A percentile compares a stretch with the other conserved stretches of the same genome.
phyloP scores from a whole-genome alignment of 2,888 invertebrate genomes.

The Dyspetes luteomarginatus region DNA sequence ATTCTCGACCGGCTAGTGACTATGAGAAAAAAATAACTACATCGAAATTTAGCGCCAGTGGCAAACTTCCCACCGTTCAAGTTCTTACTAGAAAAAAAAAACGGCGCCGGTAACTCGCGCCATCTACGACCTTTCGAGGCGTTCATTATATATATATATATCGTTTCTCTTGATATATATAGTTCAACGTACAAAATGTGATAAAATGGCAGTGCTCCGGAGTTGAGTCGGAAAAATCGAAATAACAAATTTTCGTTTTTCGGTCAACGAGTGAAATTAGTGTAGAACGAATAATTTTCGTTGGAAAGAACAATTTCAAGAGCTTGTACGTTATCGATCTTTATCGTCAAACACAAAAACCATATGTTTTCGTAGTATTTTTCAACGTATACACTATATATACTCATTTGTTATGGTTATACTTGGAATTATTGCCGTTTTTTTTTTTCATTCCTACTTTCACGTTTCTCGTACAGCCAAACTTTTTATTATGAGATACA shows the following conservation, averaged over 20 bases:
- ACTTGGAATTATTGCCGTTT: conserved; percentile 41
- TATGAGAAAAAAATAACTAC: too few species aligned
- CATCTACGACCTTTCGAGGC: conserved; percentile 29
- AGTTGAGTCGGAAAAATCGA: conserved; percentile 35
- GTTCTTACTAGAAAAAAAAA: not conserved
- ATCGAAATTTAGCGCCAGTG: too few species aligned
- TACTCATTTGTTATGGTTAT: conserved; percentile 54
- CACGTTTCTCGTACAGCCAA: conserved; percentile 38
- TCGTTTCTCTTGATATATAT: conserved; percentile 50
- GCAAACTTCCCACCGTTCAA: not conserved
- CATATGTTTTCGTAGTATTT: conserved; percentile 30
- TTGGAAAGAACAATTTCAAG: too few species aligned
- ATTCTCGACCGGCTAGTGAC: too few species aligned
- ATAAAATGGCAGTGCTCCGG: conserved; percentile 54
- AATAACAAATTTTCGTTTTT: conserved; percentile 38
- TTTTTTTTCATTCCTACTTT: not conserved
- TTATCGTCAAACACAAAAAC: not conserved
- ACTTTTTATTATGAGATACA: conserved; percentile 30
- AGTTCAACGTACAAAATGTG: conserved; percentile 44
- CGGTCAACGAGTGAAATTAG: conserved; percentile 23
- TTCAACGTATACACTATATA: conserved; percentile 20
- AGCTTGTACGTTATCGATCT: conserved; percentile 36
- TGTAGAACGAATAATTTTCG: conserved; percentile 19
- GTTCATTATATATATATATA: not conserved
- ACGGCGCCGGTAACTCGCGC: not conserved